Conservation (phyloP, 2,113 vertebrate species). For the Micronycteris hirsuta region DNA sequence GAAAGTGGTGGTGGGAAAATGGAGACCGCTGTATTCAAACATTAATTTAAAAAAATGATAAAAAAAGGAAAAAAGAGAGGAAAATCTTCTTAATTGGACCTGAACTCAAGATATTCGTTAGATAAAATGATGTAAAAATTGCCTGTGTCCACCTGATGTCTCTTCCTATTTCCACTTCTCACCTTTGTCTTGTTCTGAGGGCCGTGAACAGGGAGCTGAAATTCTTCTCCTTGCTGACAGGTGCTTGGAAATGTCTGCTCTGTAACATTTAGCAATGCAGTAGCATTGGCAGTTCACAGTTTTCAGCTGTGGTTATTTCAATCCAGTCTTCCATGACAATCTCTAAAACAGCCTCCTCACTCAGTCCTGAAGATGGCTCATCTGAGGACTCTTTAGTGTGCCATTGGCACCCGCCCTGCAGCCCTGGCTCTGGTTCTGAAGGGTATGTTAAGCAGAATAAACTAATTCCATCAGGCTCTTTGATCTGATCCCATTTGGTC, state of each 20-base stretch:
- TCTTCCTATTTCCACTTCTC: background rate
- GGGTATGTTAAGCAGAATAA: background rate
- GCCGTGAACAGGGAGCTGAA: background rate
- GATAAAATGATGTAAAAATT: background rate
- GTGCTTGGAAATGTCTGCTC: background rate
- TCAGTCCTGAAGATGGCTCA: background rate
- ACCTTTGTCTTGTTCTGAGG: background rate
- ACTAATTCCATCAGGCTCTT: slow-evolving; percentile 47
- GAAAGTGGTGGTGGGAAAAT: too few relatives aligned
- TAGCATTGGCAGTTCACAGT: background rate
- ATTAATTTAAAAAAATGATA: too few relatives aligned
- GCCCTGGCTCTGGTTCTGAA: slow-evolving; percentile 53
- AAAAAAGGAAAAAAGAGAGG: too few relatives aligned
- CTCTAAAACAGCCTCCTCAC: background rate
- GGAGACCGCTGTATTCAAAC: too few relatives aligned
- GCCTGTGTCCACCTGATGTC: background rate
- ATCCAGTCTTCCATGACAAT: background rate
- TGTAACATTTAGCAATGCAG: background rate
- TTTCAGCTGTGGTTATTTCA: background rate
- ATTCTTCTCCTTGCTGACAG: background rate
- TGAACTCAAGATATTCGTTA: background rate
- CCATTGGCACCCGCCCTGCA: background rate
- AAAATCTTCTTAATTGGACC: background rate
- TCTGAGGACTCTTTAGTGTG: background rate
- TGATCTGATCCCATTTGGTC: slow-evolving; percentile 57